Evolutionary conservation across 1,140 invertebrate genomes (phyloP), one percentile per base, ranked within the genome.

Genomic region (Bilobella aurantiaca): DNA sequence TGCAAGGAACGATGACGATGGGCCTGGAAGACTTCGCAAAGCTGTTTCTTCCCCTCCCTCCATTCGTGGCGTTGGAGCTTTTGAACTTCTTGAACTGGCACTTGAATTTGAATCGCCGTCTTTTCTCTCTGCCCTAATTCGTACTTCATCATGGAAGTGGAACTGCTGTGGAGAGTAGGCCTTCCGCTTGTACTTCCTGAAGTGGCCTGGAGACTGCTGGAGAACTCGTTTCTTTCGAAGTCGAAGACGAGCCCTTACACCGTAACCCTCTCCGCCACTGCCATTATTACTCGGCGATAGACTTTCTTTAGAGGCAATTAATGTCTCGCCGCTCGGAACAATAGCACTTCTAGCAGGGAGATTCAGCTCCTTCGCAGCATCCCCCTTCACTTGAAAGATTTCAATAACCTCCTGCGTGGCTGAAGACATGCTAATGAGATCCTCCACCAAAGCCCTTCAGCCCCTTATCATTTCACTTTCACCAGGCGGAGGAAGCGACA

Each of bases 161-260:
- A 67, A 69, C 34, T 70, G 61, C 27, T n/a, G n/a, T n/a, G 72
- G 67, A 27, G 67, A 64, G 27, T 65, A 67, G 29, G 62, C 49
- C 21, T 28, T 42, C 27, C 49, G 63, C 42, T 60, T 62, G 23
- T 53, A 16, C 25, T 53, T 12, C 21, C 21, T 53, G 3, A 23
- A 53, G 8, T 8, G 23, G 12, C 12, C 5, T 8, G 49, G 49
- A 42, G 34, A 42, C 8, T 42, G 34, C 21, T 53, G 49, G 8
- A 53, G 49, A 53, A 53, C 25, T 53, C 49, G 14, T 53, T 53
- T 53, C 23, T 53, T 53, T 14, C 49, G 49, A 23, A 53, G 14
- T 5, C 49, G 49, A 16, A 53, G 14, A 16, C 49, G 12, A 53
- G 49, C 49, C 23, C 25, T 53, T 5, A 53, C 49, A 23, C 49